A percentile compares a stretch with the other conserved stretches of the same genome.
These are phyloP conservation scores for Pungitius pungitius DNA, from an alignment of 2,113 vertebrate genomes.

Conservation along the genomic window DNA sequence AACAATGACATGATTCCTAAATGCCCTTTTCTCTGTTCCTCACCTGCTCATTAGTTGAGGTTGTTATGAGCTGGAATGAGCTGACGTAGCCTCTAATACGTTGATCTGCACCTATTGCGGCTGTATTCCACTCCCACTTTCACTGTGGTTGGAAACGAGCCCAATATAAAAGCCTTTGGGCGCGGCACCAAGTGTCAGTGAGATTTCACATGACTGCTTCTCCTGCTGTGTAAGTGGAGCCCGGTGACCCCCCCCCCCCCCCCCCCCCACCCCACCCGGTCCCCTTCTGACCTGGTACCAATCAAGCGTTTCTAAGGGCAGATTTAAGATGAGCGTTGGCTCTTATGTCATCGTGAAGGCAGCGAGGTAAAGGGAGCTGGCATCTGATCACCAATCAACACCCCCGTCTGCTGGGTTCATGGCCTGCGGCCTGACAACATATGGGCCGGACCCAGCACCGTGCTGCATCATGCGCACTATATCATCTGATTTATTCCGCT, in stretches of 20 bases:
- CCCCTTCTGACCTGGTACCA: conserved; percentile 49
- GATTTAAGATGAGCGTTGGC: conserved; percentile 49
- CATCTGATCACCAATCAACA: conserved; percentile 47
- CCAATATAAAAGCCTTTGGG: conserved; percentile 45
- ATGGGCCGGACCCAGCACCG: conserved; percentile 22
- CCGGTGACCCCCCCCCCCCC: conserved; percentile 33
- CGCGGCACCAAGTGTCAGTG: conserved; percentile 60
- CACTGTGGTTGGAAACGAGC: conserved; percentile 32
- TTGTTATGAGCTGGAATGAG: conserved; percentile 12
- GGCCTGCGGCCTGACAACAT: conserved; percentile 35
- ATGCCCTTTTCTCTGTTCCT: conserved; percentile 12
- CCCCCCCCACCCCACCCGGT: no score
- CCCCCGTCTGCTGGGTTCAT: conserved; percentile 41
- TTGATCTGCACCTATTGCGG: conserved; percentile 44
- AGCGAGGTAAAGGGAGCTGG: conserved; percentile 41
- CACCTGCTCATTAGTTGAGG: conserved; percentile 14
- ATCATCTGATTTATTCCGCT: conserved; percentile 47
- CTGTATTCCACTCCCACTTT: conserved; percentile 15
- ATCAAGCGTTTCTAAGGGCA: conserved; percentile 57
- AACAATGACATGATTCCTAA: not conserved
- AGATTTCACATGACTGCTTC: conserved; percentile 62
- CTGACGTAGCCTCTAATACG: conserved; percentile 17
- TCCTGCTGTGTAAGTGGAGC: conserved; percentile 62
- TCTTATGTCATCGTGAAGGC: conserved; percentile 52
- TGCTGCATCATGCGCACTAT: conserved; percentile 2